A percentile compares a stretch with the other conserved stretches of the same genome.
These are phyloP conservation scores for Aleiodes leptofemur DNA, from an alignment of 2,888 invertebrate genomes.

Conservation along the genomic window DNA sequence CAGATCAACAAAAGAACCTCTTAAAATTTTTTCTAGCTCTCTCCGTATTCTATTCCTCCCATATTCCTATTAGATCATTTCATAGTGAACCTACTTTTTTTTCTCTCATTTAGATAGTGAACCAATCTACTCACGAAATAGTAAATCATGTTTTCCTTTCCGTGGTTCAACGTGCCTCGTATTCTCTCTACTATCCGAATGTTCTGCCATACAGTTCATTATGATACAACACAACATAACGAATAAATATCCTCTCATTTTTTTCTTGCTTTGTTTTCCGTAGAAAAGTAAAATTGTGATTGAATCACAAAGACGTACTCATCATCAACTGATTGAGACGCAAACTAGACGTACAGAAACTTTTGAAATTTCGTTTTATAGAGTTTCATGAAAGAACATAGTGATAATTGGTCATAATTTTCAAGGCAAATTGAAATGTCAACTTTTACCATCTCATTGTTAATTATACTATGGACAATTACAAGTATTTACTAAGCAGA, in stretches of 20 bases:
- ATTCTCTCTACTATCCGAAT: neutral
- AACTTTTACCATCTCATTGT: conserved; percentile 58
- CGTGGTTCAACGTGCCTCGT: neutral
- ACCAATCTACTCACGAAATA: conserved; percentile 29
- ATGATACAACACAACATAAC: conserved; percentile 17
- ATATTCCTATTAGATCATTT: no score
- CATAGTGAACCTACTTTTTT: no score
- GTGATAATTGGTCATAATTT: conserved; percentile 54
- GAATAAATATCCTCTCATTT: conserved; percentile 18
- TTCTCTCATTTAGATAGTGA: no score
- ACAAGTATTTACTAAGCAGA: neutral
- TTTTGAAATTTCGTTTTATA: conserved; percentile 46
- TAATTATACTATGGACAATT: conserved; percentile 46
- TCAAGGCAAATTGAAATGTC: conserved; percentile 58
- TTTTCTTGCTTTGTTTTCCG: neutral
- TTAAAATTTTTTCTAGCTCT: no score
- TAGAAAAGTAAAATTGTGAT: neutral
- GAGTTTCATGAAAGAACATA: neutral
- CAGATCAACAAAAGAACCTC: no score
- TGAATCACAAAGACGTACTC: neutral
- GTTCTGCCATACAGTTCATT: neutral
- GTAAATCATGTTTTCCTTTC: conserved; percentile 28
- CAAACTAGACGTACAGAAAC: conserved; percentile 1
- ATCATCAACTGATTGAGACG: neutral
- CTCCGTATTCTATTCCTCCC: no score